A percentile compares a stretch with the other conserved stretches of the same genome.
These are phyloP conservation scores for Leucopsar rothschildi DNA, from an alignment of 2,113 vertebrate genomes.

Conservation along the genomic window DNA sequence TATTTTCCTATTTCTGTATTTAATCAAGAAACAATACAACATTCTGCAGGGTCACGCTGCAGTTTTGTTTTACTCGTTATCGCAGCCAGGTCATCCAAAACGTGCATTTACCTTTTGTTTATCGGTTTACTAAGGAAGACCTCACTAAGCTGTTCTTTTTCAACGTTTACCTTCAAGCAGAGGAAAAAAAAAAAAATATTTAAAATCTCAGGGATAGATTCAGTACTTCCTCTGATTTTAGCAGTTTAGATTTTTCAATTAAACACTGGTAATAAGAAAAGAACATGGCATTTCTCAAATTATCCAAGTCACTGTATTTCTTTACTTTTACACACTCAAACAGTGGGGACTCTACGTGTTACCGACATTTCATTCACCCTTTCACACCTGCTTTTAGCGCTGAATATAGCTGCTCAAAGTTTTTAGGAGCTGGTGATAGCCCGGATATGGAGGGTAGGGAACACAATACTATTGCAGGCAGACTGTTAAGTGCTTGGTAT, in stretches of 20 bases:
- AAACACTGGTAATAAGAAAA: accelerated
- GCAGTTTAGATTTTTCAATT: not conserved
- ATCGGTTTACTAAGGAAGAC: not conserved
- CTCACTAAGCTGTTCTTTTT: not conserved
- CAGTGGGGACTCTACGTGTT: accelerated
- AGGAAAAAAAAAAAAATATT: accelerated
- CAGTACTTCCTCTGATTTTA: not conserved
- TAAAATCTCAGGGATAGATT: not conserved
- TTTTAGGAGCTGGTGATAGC: not conserved
- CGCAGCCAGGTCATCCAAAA: accelerated
- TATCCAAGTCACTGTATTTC: accelerated
- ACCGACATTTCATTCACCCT: not conserved
- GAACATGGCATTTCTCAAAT: accelerated
- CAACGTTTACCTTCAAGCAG: not conserved
- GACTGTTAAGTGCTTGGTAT: not conserved
- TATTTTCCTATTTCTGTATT: not conserved
- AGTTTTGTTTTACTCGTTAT: accelerated
- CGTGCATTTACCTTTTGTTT: accelerated
- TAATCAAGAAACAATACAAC: not conserved
- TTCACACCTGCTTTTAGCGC: not conserved
- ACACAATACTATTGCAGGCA: not conserved
- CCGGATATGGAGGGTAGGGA: accelerated
- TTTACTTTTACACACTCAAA: not conserved
- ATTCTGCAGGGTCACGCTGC: not conserved
- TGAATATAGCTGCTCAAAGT: accelerated